Base-by-base conservation (phyloP, 2,888 invertebrate genomes). In the Eucriotettix oculatus region DNA sequence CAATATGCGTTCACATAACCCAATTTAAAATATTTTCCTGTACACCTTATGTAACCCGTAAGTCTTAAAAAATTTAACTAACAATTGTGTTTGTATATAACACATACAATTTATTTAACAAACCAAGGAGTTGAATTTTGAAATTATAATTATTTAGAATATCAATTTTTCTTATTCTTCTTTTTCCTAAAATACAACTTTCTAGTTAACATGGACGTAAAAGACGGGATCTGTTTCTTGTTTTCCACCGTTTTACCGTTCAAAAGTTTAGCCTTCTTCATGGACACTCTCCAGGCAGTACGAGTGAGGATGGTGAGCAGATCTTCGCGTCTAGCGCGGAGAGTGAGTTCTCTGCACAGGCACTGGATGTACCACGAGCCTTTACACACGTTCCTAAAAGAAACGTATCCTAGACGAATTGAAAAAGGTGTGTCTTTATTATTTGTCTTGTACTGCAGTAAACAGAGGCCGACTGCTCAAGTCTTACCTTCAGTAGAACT, bases 291-390 rank as follows among this genome's bases (percentile, higher is more conserved):
- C 66, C 78, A 77, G 69, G 74, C 77, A 11, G 81, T 79, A 29
- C 76, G 74, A 0, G 86, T 86, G 68, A 88, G 70, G 66, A 87
- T 75, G 40, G 78, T 76, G 62, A 84, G 69, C 10, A 88, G 71
- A 69, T 87, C 86, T 55, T 75, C 75, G 44, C 74, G 73, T 1
- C 68, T 66, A 10, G 75, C 75, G 63, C 75, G 70, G 61, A 73
- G 67, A 59, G 76, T 73, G 16, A 87, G 67, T 10, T 82, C 81
- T 9, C 74, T 68, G 66, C 82, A 83, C 54, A 88, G 70, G 7
- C 82, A 73, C 70, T 86, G 86, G 58, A 88, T 81, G 68, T 86
- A 88, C 84, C 85, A 87, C 0, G 86, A 83, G 2, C 86, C 86
- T 29, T 77, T 76, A 55, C 76, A 76, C 40, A 81, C 79, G 69